Evolutionary conservation across 2,888 invertebrate genomes (phyloP).

Genomic region (Seira sanloemensis): DNA sequence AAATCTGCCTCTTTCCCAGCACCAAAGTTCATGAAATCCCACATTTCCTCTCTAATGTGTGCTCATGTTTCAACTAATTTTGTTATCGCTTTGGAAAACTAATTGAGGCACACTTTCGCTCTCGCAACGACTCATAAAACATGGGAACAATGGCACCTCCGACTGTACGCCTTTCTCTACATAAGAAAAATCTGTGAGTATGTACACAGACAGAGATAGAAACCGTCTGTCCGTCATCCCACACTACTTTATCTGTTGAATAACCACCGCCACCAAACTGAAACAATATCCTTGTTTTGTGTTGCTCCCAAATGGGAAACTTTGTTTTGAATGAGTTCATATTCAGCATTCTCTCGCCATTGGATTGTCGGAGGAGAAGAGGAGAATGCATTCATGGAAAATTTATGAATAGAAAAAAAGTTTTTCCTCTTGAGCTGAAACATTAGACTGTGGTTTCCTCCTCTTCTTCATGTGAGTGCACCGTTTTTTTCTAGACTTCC

Average conservation of each 20-base stretch:
- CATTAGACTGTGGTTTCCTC: slow-evolving; percentile 16
- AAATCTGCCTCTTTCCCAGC: too few relatives aligned
- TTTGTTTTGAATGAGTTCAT: neutral
- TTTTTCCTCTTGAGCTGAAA: slow-evolving; percentile 14
- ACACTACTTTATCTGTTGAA: neutral
- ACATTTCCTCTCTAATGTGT: too few relatives aligned
- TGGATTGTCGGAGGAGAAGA: slow-evolving; percentile 5
- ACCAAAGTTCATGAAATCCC: too few relatives aligned
- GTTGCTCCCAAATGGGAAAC: neutral
- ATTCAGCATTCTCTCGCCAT: slow-evolving; percentile 1
- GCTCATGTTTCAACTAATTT: too few relatives aligned
- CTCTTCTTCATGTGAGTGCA: neutral
- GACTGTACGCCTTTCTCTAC: neutral
- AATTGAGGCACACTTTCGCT: neutral
- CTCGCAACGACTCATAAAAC: neutral
- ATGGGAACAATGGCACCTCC: neutral
- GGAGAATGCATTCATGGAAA: slow-evolving; percentile 47
- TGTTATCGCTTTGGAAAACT: neutral
- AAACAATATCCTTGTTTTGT: slow-evolving; percentile 1
- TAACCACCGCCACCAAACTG: neutral
- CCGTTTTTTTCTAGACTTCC: too few relatives aligned
- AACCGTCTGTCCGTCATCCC: neutral
- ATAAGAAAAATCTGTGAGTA: neutral
- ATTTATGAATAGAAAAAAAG: slow-evolving; percentile 61
- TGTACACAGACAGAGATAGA: neutral